Evolutionary conservation across 2,888 invertebrate species (phyloP), one percentile per base, ranked within the genome.

Genomic region (Rhagonycha lutea): DNA sequence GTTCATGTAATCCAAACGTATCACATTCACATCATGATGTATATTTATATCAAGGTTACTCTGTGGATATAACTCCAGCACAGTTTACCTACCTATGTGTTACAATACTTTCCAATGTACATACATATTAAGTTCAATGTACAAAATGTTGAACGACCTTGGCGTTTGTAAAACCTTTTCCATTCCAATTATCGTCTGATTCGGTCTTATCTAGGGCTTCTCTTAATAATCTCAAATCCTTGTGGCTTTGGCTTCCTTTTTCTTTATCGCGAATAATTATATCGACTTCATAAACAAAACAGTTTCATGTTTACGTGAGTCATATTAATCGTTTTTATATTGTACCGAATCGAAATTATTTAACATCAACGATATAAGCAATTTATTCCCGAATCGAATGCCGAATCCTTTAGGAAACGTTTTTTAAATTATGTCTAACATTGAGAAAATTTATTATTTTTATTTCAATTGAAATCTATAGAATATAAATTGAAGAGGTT

Each of bases 21-120:
- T 76, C 76, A 72, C 76, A 72, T 76, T 73, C 70, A 47, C 63
- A 24, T 11, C 8, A 12, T 65, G 63, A 68, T 67, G 47, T 61
- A 69, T 65, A 76, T 76, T 72, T 76, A 76, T 76, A 76, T 76
- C 76, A 76, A 76, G 76, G 76, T 68, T 73, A 62, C 32, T 76
- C 47, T 67, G 65, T 63, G 75, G 65, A 72, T 76, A 73, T 65
- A 68, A 69, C 70, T 65, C 69, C 62, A 72, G 69, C 72, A 68
- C 71, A 69, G 74, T 47, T n/a, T 47, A 47, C 47, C n/a, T 47
- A 47, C n/a, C 47, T n/a, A 47, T 47, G 69, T 47, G 61, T 47
- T 47, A 47, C 47, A 47, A 65, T 74, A 77, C 77, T 77, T 77
- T 77, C 74, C 69, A 77, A 74, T 77, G 74, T 73, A 77, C 63